A percentile compares a stretch with the other conserved stretches of the same genome.
Conservation (phyloP, 2,888 invertebrate species). For the Dexiosoma caninum region DNA sequence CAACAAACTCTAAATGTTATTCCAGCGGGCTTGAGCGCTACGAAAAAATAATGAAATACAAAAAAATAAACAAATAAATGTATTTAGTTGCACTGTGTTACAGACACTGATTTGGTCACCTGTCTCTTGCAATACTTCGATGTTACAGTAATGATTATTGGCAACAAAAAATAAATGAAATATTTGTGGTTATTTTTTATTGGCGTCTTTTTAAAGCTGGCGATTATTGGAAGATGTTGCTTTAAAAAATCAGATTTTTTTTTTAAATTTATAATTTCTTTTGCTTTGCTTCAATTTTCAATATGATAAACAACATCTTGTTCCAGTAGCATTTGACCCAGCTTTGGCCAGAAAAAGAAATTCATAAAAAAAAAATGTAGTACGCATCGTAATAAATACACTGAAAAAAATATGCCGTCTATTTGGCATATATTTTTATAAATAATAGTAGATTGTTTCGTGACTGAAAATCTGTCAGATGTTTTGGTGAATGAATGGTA, state of each 20-base stretch:
- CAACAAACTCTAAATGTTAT: conserved; percentile 31
- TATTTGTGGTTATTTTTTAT: conserved; percentile 8
- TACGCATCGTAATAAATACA: conserved; percentile 4
- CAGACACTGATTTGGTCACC: not conserved
- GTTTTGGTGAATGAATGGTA: too few species aligned
- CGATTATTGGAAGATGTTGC: conserved; percentile 13
- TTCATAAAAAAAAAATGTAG: conserved; percentile 42
- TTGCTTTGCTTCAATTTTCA: not conserved
- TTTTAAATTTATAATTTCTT: not conserved
- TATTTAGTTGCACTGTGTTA: not conserved
- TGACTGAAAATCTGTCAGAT: too few species aligned
- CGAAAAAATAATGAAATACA: not conserved
- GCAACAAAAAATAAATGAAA: conserved; percentile 21
- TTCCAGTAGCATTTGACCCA: conserved; percentile 54
- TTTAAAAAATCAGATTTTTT: not conserved
- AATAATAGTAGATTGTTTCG: too few species aligned
- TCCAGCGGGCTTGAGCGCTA: not conserved
- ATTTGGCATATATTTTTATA: too few species aligned
- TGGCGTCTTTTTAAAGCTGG: not conserved
- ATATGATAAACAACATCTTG: conserved; percentile 27
- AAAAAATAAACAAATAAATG: too few species aligned
- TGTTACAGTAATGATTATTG: conserved; percentile 26
- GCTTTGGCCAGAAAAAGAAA: not conserved
- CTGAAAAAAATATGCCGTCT: too few species aligned
- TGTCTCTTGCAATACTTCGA: not conserved